phyloP scores from a whole-genome alignment of 2,888 invertebrate genomes.

The Chesias legatella region DNA sequence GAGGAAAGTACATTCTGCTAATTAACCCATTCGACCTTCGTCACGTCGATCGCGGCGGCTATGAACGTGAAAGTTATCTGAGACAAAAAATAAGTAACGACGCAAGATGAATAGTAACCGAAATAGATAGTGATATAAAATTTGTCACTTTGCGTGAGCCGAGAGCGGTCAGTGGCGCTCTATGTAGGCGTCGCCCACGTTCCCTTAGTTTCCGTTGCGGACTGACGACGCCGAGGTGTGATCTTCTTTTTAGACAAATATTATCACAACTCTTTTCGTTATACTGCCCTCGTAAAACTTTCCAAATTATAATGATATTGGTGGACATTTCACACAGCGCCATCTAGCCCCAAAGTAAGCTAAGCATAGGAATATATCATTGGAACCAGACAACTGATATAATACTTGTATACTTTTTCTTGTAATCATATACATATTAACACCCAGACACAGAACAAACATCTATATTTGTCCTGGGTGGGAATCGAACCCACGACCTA shows the following conservation, averaged over 20 bases:
- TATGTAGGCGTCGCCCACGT: conserved; percentile 71
- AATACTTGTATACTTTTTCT: too few relatives aligned
- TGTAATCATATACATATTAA: too few relatives aligned
- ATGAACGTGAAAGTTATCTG: conserved; percentile 47
- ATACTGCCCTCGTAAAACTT: conserved; percentile 23
- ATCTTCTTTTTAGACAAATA: conserved; percentile 21
- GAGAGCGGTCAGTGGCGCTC: conserved; percentile 58
- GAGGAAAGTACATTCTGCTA: conserved; percentile 25
- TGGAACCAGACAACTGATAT: too few relatives aligned
- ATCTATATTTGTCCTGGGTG: too few relatives aligned
- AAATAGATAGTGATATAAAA: conserved; percentile 61
- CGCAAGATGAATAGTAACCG: conserved; percentile 38
- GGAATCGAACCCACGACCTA: too few relatives aligned
- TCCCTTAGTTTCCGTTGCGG: conserved; percentile 60
- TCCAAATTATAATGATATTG: too few relatives aligned
- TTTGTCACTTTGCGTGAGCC: conserved; percentile 50
- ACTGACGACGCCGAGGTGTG: conserved; percentile 49
- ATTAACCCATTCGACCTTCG: conserved; percentile 37
- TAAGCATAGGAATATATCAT: too few relatives aligned
- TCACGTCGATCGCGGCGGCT: conserved; percentile 29
- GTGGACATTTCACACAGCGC: too few relatives aligned
- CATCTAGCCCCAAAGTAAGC: too few relatives aligned
- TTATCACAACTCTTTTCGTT: conserved; percentile 18
- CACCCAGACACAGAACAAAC: too few relatives aligned
- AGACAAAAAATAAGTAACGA: conserved; percentile 38